Evolutionary conservation across 2,113 vertebrate species (phyloP).

Genomic region (Mesembrinibis cayennensis): DNA sequence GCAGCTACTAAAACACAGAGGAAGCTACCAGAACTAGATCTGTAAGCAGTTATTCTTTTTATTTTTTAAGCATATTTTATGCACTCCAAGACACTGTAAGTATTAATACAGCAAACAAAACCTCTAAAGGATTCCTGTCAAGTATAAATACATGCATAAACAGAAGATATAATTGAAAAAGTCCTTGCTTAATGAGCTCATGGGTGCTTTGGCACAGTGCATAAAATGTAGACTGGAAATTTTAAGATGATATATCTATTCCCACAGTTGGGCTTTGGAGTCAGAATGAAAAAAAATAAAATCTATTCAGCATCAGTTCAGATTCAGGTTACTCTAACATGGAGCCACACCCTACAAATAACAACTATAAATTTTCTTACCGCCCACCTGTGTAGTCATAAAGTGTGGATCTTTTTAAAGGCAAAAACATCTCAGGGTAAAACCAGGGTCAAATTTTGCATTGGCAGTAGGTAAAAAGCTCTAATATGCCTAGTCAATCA

Average conservation of each 20-base stretch:
- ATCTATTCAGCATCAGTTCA: background rate
- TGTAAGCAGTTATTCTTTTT: background rate
- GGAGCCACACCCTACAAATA: background rate
- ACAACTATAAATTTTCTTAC: background rate
- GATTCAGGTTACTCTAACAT: background rate
- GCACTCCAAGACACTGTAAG: background rate
- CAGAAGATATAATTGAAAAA: conserved; percentile 43
- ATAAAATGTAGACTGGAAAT: conserved; percentile 40
- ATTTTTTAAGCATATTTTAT: background rate
- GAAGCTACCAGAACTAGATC: background rate
- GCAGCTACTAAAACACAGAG: background rate
- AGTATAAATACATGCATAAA: conserved; percentile 56
- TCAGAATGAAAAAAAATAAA: background rate
- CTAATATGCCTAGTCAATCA: background rate
- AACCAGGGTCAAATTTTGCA: background rate
- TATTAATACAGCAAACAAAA: conserved; percentile 35
- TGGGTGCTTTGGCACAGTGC: conserved; percentile 1
- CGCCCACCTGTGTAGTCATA: background rate
- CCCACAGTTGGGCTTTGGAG: background rate
- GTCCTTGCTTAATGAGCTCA: conserved; percentile 43
- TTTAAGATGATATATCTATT: conserved; percentile 18
- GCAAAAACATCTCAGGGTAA: conserved; percentile 5
- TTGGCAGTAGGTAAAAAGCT: background rate
- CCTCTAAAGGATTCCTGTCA: conserved; percentile 47
- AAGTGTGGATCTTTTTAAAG: background rate